Evolutionary conservation across 2,113 vertebrate species (phyloP), one percentile per base, ranked within the genome.

Genomic region (Pyxicephalus adspersus): DNA sequence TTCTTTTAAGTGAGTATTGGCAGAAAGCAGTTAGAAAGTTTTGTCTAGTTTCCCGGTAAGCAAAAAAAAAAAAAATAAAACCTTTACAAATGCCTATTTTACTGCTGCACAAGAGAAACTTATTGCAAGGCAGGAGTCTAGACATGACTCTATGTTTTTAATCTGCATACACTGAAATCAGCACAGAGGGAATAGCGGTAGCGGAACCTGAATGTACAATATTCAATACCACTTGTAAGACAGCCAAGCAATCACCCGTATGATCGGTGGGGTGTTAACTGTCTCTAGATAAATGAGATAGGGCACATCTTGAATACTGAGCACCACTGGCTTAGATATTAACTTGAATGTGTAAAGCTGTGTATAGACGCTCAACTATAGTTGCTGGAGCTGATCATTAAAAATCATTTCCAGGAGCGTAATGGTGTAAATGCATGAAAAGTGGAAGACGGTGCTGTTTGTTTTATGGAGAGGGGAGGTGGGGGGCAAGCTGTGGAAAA

Each of bases 1-100:
- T 34, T 79, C 58, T 79, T 65, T 79, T 79, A 60, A 67, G 77
- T 67, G 52, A 68, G 63, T 68, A 60, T 68, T 79, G 77, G 77
- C 77, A 68, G 70, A 73, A 79, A 52, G 58, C 23, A 78, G 58
- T 65, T 34, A 79, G 64, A 79, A 79, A 79, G 64, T 68, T 73
- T 50, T 79, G 64, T 68, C 77, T 79, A 68, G 64, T 68, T 79
- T 79, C 29, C 22, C 64, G 45, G 64, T 57, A 79, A 79, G 77
- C 54, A 79, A 79, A 45, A 45, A 45, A 45, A 45, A 45, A 45
- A 45, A 45, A 45, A 45, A 45, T 5, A 38, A 58, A 78, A 22
- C 22, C 77, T 22, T 60, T n/a, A 76, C n/a, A 76, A 83, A 70
- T 57, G 63, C 25, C 58, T 52, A 54, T 83, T 83, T 31, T 31